phyloP scores from a whole-genome alignment of 1,140 invertebrate genomes.

The Plectus sambesii region DNA sequence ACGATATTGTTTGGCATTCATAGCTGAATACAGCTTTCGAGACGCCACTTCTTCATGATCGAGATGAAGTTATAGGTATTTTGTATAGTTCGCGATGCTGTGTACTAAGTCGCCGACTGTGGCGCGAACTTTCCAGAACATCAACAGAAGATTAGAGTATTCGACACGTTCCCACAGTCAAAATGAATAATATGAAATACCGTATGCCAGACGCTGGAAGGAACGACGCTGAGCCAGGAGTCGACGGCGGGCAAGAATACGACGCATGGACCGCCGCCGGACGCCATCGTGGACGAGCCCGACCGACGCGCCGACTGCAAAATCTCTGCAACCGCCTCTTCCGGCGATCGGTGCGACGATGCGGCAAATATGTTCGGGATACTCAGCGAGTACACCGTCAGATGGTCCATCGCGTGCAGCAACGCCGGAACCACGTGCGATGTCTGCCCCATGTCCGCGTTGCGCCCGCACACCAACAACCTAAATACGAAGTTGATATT shows the following conservation, averaged over 20 bases:
- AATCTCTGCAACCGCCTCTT: conserved; percentile 24
- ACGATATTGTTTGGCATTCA: too few relatives aligned
- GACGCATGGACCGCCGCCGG: conserved; percentile 22
- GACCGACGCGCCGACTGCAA: conserved; percentile 16
- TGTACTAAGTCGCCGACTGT: background rate
- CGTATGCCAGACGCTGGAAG: conserved; percentile 14
- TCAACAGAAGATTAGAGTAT: conserved; percentile 10
- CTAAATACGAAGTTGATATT: conserved; percentile 18
- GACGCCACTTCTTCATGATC: background rate
- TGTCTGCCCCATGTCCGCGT: conserved; percentile 57
- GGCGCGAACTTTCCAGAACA: background rate
- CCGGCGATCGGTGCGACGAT: conserved; percentile 29
- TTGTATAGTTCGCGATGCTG: background rate
- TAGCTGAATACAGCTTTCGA: background rate
- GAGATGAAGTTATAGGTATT: background rate
- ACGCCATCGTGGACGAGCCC: conserved; percentile 12
- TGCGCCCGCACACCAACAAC: conserved; percentile 45
- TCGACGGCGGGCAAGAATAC: conserved; percentile 24
- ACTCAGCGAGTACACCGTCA: conserved; percentile 54
- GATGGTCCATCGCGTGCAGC: conserved; percentile 65
- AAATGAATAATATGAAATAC: conserved; percentile 1
- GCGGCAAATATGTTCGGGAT: conserved; percentile 28
- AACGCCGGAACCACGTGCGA: conserved; percentile 65
- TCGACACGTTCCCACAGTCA: conserved; percentile 13
- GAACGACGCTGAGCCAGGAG: conserved; percentile 13